Conservation (phyloP, 1,140 invertebrate species). For the Heliconius hermathena region DNA sequence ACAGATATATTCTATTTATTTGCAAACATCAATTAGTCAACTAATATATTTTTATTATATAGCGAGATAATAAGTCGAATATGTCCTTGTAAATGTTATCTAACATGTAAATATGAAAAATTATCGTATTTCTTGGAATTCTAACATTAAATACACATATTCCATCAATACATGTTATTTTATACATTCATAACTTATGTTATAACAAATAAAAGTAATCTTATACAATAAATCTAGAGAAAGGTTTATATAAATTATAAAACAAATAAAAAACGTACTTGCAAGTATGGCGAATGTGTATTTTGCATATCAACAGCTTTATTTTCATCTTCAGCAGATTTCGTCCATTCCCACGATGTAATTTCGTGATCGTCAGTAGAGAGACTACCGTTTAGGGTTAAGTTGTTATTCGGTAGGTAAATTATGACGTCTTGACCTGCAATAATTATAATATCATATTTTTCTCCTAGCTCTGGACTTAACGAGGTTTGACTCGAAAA, state of each 20-base stretch:
- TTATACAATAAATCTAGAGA: too few relatives aligned
- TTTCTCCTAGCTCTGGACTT: too few relatives aligned
- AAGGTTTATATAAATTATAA: too few relatives aligned
- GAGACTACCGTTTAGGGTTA: conserved; percentile 93
- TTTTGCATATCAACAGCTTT: conserved; percentile 97
- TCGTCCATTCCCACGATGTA: conserved; percentile 96
- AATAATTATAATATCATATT: conserved; percentile 16
- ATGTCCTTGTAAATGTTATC: not conserved
- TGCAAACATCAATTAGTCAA: too few relatives aligned
- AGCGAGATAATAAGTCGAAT: too few relatives aligned
- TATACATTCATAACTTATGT: too few relatives aligned
- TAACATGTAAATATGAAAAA: not conserved
- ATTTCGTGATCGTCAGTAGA: conserved; percentile 97
- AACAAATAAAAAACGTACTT: conserved; percentile 60
- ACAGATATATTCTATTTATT: too few relatives aligned
- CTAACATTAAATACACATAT: not conserved
- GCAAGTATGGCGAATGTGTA: conserved; percentile 92
- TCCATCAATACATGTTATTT: too few relatives aligned
- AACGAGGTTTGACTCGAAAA: too few relatives aligned
- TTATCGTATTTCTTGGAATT: not conserved
- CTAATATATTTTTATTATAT: too few relatives aligned
- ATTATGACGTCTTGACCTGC: conserved; percentile 93
- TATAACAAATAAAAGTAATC: too few relatives aligned
- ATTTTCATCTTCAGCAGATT: conserved; percentile 91
- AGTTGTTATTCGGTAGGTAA: conserved; percentile 93